Conservation (phyloP, 1,140 invertebrate species). For the Helicoverpa armigera region DNA sequence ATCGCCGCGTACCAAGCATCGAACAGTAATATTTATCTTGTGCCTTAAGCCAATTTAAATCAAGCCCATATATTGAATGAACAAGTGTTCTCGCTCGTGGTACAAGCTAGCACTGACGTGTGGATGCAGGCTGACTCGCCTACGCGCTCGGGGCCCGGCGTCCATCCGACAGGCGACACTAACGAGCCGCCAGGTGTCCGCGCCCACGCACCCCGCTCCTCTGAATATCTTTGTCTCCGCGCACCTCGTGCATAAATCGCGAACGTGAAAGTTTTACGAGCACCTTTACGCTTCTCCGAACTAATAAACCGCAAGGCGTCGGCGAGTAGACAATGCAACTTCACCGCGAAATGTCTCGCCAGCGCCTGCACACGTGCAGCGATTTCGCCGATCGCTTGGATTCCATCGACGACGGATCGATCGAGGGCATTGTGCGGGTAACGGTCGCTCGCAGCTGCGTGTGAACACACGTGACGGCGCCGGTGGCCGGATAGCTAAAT, state of each 20-base stretch:
- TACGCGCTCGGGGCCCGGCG: constrained; percentile 56
- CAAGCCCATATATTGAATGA: neutral
- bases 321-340: constrained; percentile 75
- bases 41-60: constrained; percentile 14
- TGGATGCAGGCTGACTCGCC: constrained; percentile 39
- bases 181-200: constrained; percentile 83
- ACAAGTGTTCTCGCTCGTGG: constrained; percentile 18
- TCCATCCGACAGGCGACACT: constrained; percentile 70
- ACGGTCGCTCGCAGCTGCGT: constrained; percentile 84
- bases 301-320: constrained; percentile 69
- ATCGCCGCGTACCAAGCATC: constrained; percentile 16
- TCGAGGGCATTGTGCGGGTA: constrained; percentile 85
- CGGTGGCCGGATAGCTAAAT: constrained; percentile 84
- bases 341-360: constrained; percentile 74
- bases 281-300: constrained; percentile 82
- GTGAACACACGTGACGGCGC: constrained; percentile 80
- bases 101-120: neutral
- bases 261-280: constrained; percentile 85
- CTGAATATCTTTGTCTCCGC: constrained; percentile 81
- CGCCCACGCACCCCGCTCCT: constrained; percentile 79
- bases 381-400: constrained; percentile 82
- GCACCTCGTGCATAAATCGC: constrained; percentile 78
- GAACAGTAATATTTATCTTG: constrained; percentile 34
- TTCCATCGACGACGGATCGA: constrained; percentile 80
- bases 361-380: constrained; percentile 81